Percentiles rank a stretch among this genome's conserved stretches.
Evolutionary conservation across 2,888 invertebrate genomes (phyloP).

Genomic region (Drosophila pseudotalamancana): DNA sequence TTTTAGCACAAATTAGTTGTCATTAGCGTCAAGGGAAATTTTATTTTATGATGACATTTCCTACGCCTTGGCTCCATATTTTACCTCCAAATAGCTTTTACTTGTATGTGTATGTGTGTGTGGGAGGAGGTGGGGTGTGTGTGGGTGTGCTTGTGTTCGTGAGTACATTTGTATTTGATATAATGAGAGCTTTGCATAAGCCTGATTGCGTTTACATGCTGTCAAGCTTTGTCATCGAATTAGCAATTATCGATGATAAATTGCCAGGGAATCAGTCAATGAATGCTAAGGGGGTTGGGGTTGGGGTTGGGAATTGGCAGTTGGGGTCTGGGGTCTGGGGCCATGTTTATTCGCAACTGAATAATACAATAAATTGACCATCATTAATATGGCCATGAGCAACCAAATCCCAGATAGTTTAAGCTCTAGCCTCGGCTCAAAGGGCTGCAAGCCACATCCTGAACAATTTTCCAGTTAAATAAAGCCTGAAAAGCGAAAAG

Average conservation of each 20-base stretch:
- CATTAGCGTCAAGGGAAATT: constrained; percentile 79
- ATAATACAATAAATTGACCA: not conserved
- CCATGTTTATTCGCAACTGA: not conserved
- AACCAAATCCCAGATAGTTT: constrained; percentile 13
- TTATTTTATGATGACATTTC: constrained; percentile 74
- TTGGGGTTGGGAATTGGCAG: not conserved
- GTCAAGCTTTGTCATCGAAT: constrained; percentile 41
- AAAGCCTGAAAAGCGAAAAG: constrained; percentile 6
- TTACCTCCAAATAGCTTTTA: constrained; percentile 43
- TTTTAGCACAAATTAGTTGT: constrained; percentile 77
- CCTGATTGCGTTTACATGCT: constrained; percentile 30
- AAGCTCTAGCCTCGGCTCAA: not conserved
- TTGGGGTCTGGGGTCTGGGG: not conserved
- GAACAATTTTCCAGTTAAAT: not conserved
- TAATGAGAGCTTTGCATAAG: constrained; percentile 42
- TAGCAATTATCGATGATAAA: constrained; percentile 23
- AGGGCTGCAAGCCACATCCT: not conserved
- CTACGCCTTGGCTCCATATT: constrained; percentile 44
- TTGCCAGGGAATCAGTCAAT: constrained; percentile 35
- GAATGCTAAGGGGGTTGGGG: no score
- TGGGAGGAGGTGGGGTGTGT: no score
- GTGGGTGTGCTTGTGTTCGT: not conserved
- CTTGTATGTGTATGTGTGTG: not conserved
- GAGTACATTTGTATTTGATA: constrained; percentile 3
- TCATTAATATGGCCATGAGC: not conserved